phyloP scores from a whole-genome alignment of 2,113 vertebrate species.

The Megaptera novaeangliae region DNA sequence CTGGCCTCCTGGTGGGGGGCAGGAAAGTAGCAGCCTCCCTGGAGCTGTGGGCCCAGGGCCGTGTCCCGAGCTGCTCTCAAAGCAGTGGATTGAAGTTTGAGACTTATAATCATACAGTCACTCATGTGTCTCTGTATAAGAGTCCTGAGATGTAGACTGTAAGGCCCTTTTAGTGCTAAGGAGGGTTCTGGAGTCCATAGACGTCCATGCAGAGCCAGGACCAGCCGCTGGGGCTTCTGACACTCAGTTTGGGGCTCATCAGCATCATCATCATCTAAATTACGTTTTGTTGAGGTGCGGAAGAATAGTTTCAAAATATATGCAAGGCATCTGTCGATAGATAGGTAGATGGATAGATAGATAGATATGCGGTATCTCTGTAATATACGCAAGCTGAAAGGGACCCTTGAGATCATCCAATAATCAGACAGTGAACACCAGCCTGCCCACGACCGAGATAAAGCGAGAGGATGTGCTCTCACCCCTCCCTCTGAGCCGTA shows the following conservation, averaged over 20 bases:
- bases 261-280: neutral
- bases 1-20: neutral
- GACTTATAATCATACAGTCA: neutral
- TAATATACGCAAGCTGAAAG: neutral
- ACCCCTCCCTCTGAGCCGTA: neutral
- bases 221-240: neutral
- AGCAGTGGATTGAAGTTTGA: neutral
- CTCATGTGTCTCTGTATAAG: rapidly evolving
- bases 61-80: neutral
- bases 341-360: neutral
- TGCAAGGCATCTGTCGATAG: neutral
- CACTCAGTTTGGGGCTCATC: neutral
- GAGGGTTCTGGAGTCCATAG: neutral
- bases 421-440: neutral
- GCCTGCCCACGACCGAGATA: rapidly evolving
- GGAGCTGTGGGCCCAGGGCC: no score
- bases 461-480: neutral
- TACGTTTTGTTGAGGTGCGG: no score
- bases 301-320: neutral
- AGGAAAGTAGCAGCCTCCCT: neutral
- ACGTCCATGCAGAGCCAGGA: neutral
- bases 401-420: neutral
- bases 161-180: neutral
- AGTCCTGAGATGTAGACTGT: neutral
- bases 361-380: neutral